Conservation (phyloP, 2,113 vertebrate genomes). For the Engystomops pustulosus region DNA sequence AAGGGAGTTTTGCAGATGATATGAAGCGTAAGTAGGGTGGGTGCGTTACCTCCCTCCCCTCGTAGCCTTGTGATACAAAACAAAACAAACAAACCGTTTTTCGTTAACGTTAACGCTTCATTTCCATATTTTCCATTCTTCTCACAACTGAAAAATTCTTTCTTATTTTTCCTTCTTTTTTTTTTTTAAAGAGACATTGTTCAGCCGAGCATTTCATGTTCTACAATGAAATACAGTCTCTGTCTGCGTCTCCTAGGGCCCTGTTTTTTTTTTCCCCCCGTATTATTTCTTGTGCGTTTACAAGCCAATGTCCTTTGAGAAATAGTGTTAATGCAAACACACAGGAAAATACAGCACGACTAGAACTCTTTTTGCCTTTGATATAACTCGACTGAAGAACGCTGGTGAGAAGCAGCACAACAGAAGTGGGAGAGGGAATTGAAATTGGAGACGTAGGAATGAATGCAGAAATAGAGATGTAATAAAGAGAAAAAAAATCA, state of each 20-base stretch:
- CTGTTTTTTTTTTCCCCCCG: slow-evolving; percentile 14
- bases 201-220: slow-evolving; percentile 39
- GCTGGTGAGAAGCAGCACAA: slow-evolving; percentile 8
- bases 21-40: background rate
- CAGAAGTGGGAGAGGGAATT: slow-evolving; percentile 39
- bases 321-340: slow-evolving; percentile 47
- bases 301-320: slow-evolving; percentile 32
- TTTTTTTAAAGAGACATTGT: slow-evolving; percentile 37
- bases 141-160: background rate
- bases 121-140: slow-evolving; percentile 31
- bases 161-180: background rate
- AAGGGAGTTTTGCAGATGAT: slow-evolving; percentile 9
- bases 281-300: slow-evolving; percentile 36
- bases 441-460: slow-evolving; percentile 24
- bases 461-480: slow-evolving; percentile 21
- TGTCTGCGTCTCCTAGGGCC: slow-evolving; percentile 25
- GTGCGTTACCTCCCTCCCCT: background rate
- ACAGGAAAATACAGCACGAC: slow-evolving; percentile 30
- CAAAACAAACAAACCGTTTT: slow-evolving; percentile 26
- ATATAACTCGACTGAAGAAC: slow-evolving; percentile 44
- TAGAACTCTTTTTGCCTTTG: slow-evolving; percentile 39
- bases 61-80: background rate
- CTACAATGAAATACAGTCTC: slow-evolving; percentile 20
- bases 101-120: background rate
- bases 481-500: slow-evolving; percentile 30